Evolutionary conservation across 2,888 invertebrate species (phyloP).

Genomic region (Agrenia bidenticulata): DNA sequence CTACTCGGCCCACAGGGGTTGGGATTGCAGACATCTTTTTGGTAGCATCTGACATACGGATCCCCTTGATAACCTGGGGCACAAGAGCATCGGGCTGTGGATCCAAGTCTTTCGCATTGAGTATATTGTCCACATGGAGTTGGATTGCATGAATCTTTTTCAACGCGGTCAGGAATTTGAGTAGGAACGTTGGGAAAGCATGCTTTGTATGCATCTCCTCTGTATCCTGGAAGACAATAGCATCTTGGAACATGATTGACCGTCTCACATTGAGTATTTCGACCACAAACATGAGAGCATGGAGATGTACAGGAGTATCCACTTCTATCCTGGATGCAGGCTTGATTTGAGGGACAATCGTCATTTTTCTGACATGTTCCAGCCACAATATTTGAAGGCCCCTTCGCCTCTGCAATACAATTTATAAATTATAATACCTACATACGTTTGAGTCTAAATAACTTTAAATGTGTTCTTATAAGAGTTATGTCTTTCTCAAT

Average conservation of each 20-base stretch:
- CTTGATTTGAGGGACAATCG: slow-evolving; percentile 33
- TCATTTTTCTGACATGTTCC: slow-evolving; percentile 15
- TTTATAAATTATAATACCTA: too few relatives aligned
- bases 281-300: slow-evolving; percentile 34
- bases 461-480: neutral
- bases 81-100: slow-evolving; percentile 26
- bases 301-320: slow-evolving; percentile 32
- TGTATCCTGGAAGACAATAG: slow-evolving; percentile 54
- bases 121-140: slow-evolving; percentile 20
- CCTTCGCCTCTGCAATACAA: neutral
- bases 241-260: slow-evolving; percentile 51
- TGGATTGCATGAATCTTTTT: slow-evolving; percentile 23
- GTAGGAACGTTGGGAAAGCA: slow-evolving; percentile 53
- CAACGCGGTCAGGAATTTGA: neutral
- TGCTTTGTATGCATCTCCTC: slow-evolving; percentile 53
- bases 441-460: neutral
- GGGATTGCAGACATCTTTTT: slow-evolving; percentile 27
- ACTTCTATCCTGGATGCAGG: slow-evolving; percentile 23
- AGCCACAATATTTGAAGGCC: neutral
- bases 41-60: slow-evolving; percentile 35
- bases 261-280: slow-evolving; percentile 63
- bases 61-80: slow-evolving; percentile 35
- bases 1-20: slow-evolving; percentile 44
- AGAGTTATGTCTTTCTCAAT: neutral
- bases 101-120: neutral